Evolutionary conservation across 35 echinoderm and acorn worm genomes (phyloP).

Genomic region (Diadema setosum): DNA sequence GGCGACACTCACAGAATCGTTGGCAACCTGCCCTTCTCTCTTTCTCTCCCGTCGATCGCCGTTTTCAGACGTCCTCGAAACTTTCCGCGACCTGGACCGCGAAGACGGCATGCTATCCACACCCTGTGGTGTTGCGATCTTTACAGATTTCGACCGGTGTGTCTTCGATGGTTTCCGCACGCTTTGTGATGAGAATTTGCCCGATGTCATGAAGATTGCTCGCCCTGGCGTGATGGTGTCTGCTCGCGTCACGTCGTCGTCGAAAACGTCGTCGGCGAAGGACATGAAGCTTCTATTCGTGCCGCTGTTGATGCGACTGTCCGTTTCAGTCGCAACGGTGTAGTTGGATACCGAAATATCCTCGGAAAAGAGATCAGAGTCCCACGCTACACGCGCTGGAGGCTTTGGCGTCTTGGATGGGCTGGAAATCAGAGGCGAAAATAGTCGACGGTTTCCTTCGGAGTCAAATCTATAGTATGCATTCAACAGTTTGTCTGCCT

Average conservation of each 20-base stretch:
- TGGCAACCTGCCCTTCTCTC: background rate
- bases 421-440: conserved; percentile 2
- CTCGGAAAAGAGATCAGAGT: background rate
- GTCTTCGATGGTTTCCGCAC: background rate
- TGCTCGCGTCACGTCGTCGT: background rate
- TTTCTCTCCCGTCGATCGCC: background rate
- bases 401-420: background rate
- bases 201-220: conserved; percentile 3
- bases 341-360: conserved; percentile 8
- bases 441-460: conserved; percentile 1
- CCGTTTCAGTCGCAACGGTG: background rate
- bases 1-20: background rate
- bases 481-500: background rate
- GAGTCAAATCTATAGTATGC: conserved; percentile 41
- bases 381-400: background rate
- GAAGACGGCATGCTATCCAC: background rate
- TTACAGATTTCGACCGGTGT: background rate
- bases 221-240: background rate
- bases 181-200: background rate
- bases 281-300: background rate
- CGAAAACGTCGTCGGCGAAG: background rate
- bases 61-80: background rate
- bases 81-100: background rate
- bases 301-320: background rate
- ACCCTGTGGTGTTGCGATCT: background rate